A percentile compares a stretch with the other conserved stretches of the same genome.
Evolutionary conservation across 2,113 vertebrate genomes (phyloP).

Genomic region (Hypocryptadius cinnamomeus): DNA sequence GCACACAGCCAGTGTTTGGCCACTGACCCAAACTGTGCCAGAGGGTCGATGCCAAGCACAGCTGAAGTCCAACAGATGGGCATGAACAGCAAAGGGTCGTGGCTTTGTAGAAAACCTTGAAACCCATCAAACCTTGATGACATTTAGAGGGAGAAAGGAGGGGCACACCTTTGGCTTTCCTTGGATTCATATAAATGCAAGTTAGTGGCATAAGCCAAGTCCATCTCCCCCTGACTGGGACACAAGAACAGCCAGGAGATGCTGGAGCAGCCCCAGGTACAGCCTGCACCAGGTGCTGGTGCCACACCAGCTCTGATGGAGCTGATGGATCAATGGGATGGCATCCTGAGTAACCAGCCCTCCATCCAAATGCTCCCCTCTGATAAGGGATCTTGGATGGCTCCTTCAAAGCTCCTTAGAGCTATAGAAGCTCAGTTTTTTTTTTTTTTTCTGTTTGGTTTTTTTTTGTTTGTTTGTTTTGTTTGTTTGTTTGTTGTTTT

Average conservation of each 20-base stretch:
- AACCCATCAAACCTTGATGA: background rate
- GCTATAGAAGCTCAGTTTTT: background rate
- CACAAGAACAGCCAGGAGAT: background rate
- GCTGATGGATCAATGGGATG: background rate
- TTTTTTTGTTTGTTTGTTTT: background rate
- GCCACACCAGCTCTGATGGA: background rate
- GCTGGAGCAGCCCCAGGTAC: background rate
- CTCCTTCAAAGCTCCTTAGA: background rate
- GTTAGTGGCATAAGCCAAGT: background rate
- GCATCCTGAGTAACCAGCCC: background rate
- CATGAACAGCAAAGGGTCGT: background rate
- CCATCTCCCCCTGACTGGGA: background rate
- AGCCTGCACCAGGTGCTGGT: background rate
- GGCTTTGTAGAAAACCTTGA: background rate
- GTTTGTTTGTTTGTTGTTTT: too few species aligned
- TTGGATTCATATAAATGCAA: background rate
- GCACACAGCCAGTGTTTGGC: rapidly evolving
- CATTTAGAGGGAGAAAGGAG: background rate
- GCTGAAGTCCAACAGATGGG: background rate
- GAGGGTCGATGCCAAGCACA: rapidly evolving
- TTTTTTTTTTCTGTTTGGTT: too few species aligned
- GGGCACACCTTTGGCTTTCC: background rate
- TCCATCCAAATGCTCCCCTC: background rate
- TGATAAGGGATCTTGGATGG: background rate
- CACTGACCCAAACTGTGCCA: background rate